phyloP scores from a whole-genome alignment of 2,888 invertebrate genomes.

The Drosophila borborema region DNA sequence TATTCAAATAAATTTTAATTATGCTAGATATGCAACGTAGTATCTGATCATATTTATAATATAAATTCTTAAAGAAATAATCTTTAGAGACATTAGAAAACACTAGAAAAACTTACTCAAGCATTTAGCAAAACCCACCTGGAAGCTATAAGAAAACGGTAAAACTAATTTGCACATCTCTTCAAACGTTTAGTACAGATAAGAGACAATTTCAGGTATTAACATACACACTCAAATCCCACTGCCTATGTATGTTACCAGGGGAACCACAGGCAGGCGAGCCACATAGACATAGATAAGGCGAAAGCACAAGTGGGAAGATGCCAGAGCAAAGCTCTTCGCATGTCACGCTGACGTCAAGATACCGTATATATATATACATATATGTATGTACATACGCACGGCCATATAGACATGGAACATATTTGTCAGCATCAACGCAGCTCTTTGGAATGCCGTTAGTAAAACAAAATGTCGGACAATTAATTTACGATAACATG shows the following conservation, averaged over 20 bases:
- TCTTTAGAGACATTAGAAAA: not conserved
- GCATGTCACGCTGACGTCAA: slow-evolving; percentile 16
- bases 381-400: not conserved
- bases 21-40: no score
- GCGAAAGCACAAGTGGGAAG: slow-evolving; percentile 6
- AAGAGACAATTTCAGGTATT: slow-evolving; percentile 4
- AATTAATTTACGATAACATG: slow-evolving; percentile 80
- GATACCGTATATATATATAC: slow-evolving; percentile 6
- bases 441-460: slow-evolving; percentile 64
- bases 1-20: no score
- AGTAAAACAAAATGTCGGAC: slow-evolving; percentile 77
- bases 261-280: not conserved
- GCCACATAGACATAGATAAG: not conserved
- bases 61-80: not conserved
- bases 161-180: not conserved
- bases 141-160: not conserved
- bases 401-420: slow-evolving; percentile 8
- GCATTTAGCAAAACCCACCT: not conserved
- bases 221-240: not conserved
- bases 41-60: no score
- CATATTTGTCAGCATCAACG: slow-evolving; percentile 47
- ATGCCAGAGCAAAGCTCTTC: slow-evolving; percentile 15
- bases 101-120: not conserved
- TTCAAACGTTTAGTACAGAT: not conserved
- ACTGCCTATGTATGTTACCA: not conserved